Percentiles rank a stretch among this genome's conserved stretches.
These are phyloP conservation scores for Phallusia fumigata DNA, from an alignment of 23 tunicate genomes.

Conservation along the genomic window DNA sequence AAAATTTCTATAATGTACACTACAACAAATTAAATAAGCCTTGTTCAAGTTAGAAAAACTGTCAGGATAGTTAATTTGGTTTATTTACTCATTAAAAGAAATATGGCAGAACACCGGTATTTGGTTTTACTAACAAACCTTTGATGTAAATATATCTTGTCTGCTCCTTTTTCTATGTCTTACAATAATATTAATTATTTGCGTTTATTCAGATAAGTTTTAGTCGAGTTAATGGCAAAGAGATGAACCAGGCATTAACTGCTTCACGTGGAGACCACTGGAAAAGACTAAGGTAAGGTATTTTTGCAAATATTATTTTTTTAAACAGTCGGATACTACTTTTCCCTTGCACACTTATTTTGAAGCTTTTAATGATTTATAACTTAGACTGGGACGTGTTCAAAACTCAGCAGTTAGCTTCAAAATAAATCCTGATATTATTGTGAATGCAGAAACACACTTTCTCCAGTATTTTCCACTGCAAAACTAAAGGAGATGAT, in stretches of 20 bases:
- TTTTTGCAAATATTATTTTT: background rate
- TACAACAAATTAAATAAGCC: no score
- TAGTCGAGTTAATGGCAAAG: slow-evolving; percentile 30
- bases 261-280: slow-evolving; percentile 54
- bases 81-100: no score
- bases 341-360: background rate
- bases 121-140: no score
- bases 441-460: slow-evolving; percentile 9
- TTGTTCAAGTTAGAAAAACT: no score
- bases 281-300: slow-evolving; percentile 49
- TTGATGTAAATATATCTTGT: no score
- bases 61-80: no score
- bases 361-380: no score
- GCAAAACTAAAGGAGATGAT: slow-evolving; percentile 62
- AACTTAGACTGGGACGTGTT: no score
- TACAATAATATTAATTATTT: background rate
- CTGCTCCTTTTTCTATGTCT: background rate
- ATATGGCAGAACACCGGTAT: no score
- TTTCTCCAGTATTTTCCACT: slow-evolving; percentile 62
- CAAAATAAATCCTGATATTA: no score
- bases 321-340: background rate
- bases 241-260: slow-evolving; percentile 52
- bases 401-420: no score
- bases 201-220: slow-evolving; percentile 6
- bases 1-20: no score